Conservation (phyloP, 2,113 vertebrate genomes). For the Gila orcuttii region DNA sequence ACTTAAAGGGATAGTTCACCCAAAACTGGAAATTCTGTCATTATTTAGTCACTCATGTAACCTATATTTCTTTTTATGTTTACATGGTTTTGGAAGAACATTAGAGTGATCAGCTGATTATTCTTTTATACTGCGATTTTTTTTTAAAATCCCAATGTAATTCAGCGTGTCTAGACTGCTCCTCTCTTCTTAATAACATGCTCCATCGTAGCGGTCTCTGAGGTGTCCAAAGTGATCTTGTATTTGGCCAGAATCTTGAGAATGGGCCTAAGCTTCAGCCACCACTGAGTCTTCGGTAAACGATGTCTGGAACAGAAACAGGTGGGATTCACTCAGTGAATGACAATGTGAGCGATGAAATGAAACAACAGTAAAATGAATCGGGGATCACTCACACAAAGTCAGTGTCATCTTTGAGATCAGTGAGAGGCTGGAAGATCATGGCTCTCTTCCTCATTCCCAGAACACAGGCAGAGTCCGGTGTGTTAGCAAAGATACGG, state of each 20-base stretch:
- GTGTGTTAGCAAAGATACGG: slow-evolving; percentile 90
- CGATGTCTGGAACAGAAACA: slow-evolving; percentile 78
- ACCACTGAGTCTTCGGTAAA: slow-evolving; percentile 90
- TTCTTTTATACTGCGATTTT: background rate
- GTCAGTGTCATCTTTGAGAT: slow-evolving; percentile 86
- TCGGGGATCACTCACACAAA: slow-evolving; percentile 81
- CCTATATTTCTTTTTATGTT: background rate
- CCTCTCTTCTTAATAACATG: slow-evolving; percentile 80
- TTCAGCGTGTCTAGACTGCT: slow-evolving; percentile 27
- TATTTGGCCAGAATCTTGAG: slow-evolving; percentile 95
- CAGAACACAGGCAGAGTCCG: slow-evolving; percentile 88
- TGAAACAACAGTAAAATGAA: background rate
- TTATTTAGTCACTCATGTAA: background rate
- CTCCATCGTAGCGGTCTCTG: slow-evolving; percentile 84
- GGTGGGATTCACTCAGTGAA: background rate
- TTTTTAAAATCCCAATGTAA: background rate
- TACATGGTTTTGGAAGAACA: background rate
- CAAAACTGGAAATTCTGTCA: background rate
- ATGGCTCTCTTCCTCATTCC: slow-evolving; percentile 90
- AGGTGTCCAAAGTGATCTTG: slow-evolving; percentile 85
- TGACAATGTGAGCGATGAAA: background rate
- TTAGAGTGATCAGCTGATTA: background rate
- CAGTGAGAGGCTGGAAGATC: slow-evolving; percentile 85
- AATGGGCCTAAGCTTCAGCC: slow-evolving; percentile 91
- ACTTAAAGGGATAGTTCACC: background rate